Percentiles rank a stretch among this genome's conserved stretches.
Evolutionary conservation across 2,797 vertebrate species (phyloP).

Genomic region (Dendrocincla tyrannina): DNA sequence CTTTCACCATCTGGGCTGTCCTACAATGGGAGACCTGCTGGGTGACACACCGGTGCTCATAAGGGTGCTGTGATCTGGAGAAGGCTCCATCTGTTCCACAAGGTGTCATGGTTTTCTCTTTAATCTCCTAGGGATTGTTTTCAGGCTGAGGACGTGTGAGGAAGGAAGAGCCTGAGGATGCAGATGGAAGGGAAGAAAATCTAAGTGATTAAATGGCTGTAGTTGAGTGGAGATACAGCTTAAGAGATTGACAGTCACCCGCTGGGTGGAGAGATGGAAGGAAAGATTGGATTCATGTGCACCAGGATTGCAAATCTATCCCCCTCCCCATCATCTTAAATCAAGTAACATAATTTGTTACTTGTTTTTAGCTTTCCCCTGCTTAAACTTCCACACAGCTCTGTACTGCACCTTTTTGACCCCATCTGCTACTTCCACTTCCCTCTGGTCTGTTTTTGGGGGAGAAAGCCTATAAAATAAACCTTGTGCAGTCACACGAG

Average conservation of each 20-base stretch:
- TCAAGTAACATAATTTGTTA: neutral
- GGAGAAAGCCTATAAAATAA: neutral
- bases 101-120: conserved; percentile 60
- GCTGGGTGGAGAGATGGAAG: conserved; percentile 29
- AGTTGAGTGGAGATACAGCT: conserved; percentile 21
- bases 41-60: neutral
- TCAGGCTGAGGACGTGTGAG: conserved; percentile 18
- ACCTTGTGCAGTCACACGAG: neutral
- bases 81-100: conserved; percentile 30
- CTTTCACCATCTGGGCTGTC: neutral
- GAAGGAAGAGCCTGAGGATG: conserved; percentile 26
- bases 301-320: neutral
- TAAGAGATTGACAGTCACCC: conserved; percentile 15
- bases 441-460: neutral
- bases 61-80: neutral
- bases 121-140: conserved; percentile 35
- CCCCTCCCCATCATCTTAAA: neutral
- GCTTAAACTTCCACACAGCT: neutral
- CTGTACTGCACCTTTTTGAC: neutral
- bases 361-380: neutral
- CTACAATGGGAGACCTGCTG: neutral
- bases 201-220: conserved; percentile 24
- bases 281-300: neutral
- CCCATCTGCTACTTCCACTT: neutral
- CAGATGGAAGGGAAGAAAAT: conserved; percentile 41